These are phyloP conservation scores for Petroica traversi DNA, from an alignment of 2,113 vertebrate species.

Conservation along the genomic window DNA sequence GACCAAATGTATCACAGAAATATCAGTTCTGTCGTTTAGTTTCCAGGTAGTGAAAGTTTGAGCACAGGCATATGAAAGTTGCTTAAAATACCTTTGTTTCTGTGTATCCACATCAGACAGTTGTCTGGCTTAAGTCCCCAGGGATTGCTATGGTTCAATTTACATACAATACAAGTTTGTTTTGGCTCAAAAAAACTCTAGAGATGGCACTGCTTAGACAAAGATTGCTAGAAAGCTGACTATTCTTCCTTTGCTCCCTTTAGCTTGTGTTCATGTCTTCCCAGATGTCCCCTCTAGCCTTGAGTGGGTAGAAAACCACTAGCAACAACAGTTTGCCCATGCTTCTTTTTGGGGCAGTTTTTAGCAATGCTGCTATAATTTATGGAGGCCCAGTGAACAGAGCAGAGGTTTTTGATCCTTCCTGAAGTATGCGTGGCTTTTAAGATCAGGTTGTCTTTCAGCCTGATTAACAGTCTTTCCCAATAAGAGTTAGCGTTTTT, in stretches of 20 bases:
- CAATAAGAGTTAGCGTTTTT: not conserved
- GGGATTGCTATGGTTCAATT: not conserved
- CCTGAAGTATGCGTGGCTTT: not conserved
- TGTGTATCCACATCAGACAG: not conserved
- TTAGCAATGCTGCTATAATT: not conserved
- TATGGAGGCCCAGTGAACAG: not conserved
- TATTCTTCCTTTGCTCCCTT: not conserved
- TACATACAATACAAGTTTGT: not conserved
- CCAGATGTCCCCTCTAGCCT: not conserved
- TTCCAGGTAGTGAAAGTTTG: not conserved
- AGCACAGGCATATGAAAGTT: not conserved
- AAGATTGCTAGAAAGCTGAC: constrained; percentile 8
- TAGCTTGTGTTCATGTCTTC: not conserved
- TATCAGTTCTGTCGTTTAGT: not conserved
- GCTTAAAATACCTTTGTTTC: not conserved
- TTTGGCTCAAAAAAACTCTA: not conserved
- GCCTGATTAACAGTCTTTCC: not conserved
- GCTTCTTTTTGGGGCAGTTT: not conserved
- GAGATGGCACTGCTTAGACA: not conserved
- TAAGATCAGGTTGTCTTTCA: not conserved
- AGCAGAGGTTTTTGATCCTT: not conserved
- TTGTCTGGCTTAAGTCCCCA: not conserved
- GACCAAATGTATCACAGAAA: not conserved
- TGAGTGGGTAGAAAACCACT: not conserved
- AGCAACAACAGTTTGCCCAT: not conserved